Conservation (phyloP, 2,888 invertebrate genomes). For the Leptopilina myrica region DNA sequence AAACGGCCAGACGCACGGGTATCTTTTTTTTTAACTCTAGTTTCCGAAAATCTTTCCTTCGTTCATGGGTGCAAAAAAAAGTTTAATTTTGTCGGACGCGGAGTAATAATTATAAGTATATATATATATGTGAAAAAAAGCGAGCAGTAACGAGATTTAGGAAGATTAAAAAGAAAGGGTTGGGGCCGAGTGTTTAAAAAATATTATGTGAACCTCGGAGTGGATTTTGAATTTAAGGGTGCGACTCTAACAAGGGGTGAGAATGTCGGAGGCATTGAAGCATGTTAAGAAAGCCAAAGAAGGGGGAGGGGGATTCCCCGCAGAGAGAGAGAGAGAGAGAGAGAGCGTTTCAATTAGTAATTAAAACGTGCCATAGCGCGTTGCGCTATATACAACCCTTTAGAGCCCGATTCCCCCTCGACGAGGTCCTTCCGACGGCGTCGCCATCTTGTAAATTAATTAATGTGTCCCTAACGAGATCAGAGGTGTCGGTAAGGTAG, state of each 20-base stretch:
- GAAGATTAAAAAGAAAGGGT: slow-evolving; percentile 38
- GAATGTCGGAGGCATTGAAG: slow-evolving; percentile 33
- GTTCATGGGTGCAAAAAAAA: no score
- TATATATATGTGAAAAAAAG: no score
- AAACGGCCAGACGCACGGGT: no score
- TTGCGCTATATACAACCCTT: slow-evolving; percentile 44
- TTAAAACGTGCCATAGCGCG: slow-evolving; percentile 67
- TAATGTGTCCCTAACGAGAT: slow-evolving; percentile 74
- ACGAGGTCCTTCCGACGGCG: slow-evolving; percentile 54
- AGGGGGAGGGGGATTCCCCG: slow-evolving; percentile 24
- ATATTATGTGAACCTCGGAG: slow-evolving; percentile 62
- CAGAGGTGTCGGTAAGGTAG: slow-evolving; percentile 72
- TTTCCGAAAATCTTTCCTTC: no score
- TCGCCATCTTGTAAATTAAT: slow-evolving; percentile 74
- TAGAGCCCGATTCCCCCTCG: slow-evolving; percentile 29
- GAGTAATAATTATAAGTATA: no score
- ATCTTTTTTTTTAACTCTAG: no score
- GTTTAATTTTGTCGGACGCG: no score
- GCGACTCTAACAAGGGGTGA: slow-evolving; percentile 36
- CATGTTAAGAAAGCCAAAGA: slow-evolving; percentile 39
- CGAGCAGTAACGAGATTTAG: slow-evolving; percentile 11
- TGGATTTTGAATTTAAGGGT: slow-evolving; percentile 57
- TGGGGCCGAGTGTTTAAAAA: slow-evolving; percentile 60
- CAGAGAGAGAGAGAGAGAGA: no score
- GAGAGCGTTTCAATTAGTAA: slow-evolving; percentile 72